phyloP scores from a whole-genome alignment of 2,888 invertebrate genomes.

The Hirtodrosophila histrioides region DNA sequence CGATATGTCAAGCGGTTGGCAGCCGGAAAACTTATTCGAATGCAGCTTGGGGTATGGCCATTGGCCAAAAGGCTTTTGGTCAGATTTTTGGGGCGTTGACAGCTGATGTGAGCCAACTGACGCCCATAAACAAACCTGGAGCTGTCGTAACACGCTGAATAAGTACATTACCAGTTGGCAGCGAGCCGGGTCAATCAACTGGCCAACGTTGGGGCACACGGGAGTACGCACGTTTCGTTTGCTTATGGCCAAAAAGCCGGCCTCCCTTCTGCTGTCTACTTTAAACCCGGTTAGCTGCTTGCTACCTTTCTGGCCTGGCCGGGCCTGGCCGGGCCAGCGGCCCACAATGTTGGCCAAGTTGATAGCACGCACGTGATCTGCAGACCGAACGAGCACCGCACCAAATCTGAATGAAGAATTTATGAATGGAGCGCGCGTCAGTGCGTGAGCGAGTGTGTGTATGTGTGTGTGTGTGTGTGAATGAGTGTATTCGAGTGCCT shows the following conservation, averaged over 20 bases:
- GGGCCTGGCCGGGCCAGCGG: conserved; percentile 15
- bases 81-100: conserved; percentile 20
- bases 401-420: conserved; percentile 71
- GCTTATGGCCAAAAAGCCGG: not conserved
- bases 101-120: not conserved
- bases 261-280: not conserved
- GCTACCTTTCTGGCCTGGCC: conserved; percentile 10
- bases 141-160: conserved; percentile 32
- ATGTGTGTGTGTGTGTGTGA: conserved; percentile 8
- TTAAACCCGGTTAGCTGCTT: conserved; percentile 26
- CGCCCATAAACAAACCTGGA: conserved; percentile 7
- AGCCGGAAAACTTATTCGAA: conserved; percentile 54
- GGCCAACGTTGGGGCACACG: conserved; percentile 25
- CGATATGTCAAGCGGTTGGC: conserved; percentile 36
- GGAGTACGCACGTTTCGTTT: conserved; percentile 27
- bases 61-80: conserved; percentile 7
- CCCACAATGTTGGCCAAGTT: conserved; percentile 55
- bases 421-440: conserved; percentile 62
- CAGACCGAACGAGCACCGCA: conserved; percentile 53
- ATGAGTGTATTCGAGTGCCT: conserved; percentile 5
- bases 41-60: conserved; percentile 21
- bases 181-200: conserved; percentile 61
- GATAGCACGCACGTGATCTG: conserved; percentile 73
- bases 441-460: conserved; percentile 48
- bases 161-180: conserved; percentile 47